A percentile compares a stretch with the other conserved stretches of the same genome.
Evolutionary conservation across 2,888 invertebrate species (phyloP).

Genomic region (Xestia ashworthii): DNA sequence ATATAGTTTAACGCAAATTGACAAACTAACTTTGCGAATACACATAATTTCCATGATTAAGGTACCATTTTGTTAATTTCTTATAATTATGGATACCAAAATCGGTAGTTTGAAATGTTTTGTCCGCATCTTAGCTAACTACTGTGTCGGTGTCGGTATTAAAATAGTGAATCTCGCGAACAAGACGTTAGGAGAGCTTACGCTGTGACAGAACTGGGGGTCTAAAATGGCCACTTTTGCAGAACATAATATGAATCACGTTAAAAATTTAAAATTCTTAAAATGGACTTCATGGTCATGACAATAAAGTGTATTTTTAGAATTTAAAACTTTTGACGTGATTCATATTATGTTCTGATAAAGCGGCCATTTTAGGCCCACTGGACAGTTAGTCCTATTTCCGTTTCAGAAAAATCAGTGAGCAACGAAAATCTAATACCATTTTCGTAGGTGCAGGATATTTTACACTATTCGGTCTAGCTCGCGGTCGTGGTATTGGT

Average conservation of each 20-base stretch:
- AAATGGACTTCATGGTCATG: too few relatives aligned
- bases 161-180: background rate
- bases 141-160: background rate
- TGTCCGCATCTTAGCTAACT: background rate
- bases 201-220: background rate
- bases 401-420: background rate
- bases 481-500: slow-evolving; percentile 24
- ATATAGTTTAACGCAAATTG: background rate
- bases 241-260: too few relatives aligned
- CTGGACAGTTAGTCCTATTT: background rate
- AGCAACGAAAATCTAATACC: slow-evolving; percentile 21
- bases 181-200: background rate
- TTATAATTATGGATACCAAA: background rate
- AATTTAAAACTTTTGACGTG: too few relatives aligned
- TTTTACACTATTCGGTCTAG: slow-evolving; percentile 14
- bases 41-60: background rate
- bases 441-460: slow-evolving; percentile 27
- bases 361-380: too few relatives aligned
- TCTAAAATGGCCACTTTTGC: too few relatives aligned
- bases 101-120: background rate
- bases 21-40: background rate
- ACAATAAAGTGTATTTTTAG: too few relatives aligned
- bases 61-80: background rate
- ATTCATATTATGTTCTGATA: too few relatives aligned
- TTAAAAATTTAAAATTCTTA: too few relatives aligned